A percentile compares a stretch with the other conserved stretches of the same genome.
phyloP scores from a whole-genome alignment of 2,797 vertebrate genomes.

The Thripadectes ignobilis region DNA sequence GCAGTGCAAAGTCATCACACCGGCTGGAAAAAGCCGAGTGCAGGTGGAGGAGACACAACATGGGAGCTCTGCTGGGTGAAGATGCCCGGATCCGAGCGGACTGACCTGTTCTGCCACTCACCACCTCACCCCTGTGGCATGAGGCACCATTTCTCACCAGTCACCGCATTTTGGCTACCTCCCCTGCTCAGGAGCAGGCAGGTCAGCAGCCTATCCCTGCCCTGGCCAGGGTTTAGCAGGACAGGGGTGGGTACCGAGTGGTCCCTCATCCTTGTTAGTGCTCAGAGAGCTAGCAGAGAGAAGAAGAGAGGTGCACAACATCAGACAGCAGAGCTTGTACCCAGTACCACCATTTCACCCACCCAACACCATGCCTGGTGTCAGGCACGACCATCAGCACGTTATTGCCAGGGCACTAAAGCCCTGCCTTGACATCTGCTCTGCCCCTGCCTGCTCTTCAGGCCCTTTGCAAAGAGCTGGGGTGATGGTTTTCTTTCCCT shows the following conservation, averaged over 20 bases:
- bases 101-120: neutral
- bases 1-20: neutral
- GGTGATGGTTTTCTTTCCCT: neutral
- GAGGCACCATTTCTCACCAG: neutral
- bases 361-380: rapidly evolving
- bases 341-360: neutral
- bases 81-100: neutral
- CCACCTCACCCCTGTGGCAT: neutral
- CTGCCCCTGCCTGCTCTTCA: neutral
- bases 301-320: rapidly evolving
- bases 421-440: neutral
- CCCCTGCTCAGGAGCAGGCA: rapidly evolving
- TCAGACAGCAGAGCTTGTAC: neutral
- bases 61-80: neutral
- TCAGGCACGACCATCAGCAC: neutral
- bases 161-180: neutral
- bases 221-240: neutral
- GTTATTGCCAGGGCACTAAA: neutral
- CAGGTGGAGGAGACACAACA: neutral
- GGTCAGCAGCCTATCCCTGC: neutral
- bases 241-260: rapidly evolving
- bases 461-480: neutral
- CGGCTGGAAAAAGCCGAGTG: rapidly evolving
- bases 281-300: neutral
- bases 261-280: neutral